These are phyloP conservation scores for Germaria angustata DNA, from an alignment of 2,888 invertebrate genomes.

Conservation along the genomic window DNA sequence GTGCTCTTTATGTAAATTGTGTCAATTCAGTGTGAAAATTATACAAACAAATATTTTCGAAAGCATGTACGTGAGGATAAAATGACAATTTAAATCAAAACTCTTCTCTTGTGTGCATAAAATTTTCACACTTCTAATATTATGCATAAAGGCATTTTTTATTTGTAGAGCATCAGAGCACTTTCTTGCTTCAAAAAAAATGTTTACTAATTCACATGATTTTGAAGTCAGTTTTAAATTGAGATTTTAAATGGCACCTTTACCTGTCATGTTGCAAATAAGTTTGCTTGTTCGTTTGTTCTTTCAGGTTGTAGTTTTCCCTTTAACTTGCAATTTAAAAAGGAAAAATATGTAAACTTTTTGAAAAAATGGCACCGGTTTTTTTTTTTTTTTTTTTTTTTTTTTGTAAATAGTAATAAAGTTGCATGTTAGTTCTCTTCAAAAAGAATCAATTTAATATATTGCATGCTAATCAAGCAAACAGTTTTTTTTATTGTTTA, in stretches of 20 bases:
- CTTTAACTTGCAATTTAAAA: neutral
- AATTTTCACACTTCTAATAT: neutral
- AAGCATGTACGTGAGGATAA: neutral
- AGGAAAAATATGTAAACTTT: neutral
- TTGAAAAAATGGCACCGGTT: neutral
- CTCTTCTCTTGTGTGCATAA: neutral
- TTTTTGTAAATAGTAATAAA: neutral
- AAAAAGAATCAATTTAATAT: neutral
- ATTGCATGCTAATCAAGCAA: constrained; percentile 30
- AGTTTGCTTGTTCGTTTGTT: too few relatives aligned
- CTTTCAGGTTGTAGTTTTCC: neutral
- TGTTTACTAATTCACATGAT: constrained; percentile 3
- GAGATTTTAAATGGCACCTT: constrained; percentile 24
- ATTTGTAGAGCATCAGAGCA: neutral
- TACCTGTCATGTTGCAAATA: constrained; percentile 34
- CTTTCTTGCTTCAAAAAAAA: neutral
- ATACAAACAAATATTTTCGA: constrained; percentile 1
- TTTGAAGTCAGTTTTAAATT: constrained; percentile 28
- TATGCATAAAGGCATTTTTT: neutral
- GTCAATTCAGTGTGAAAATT: constrained; percentile 33
- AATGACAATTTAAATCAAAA: neutral
- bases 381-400: too few relatives aligned
- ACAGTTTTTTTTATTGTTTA: too few relatives aligned
- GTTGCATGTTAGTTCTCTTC: constrained; percentile 48
- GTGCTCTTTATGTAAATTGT: constrained; percentile 37